Percentiles rank a stretch among this genome's conserved stretches.
phyloP scores from a whole-genome alignment of 2,797 vertebrate species.

The Chrosomus eos region DNA sequence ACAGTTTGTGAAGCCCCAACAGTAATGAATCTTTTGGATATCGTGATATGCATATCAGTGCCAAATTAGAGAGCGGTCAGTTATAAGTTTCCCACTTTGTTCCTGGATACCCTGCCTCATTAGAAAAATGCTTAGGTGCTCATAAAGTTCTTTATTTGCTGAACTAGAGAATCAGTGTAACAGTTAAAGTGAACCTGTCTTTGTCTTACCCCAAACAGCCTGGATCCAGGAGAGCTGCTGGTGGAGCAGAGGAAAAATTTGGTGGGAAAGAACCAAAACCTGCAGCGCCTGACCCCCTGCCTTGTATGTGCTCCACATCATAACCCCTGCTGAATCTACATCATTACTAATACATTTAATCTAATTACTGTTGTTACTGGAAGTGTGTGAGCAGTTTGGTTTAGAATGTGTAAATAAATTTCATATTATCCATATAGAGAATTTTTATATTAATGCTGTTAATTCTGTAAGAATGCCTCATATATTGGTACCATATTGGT shows the following conservation, averaged over 20 bases:
- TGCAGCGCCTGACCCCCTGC: conserved; percentile 89
- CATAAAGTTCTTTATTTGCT: conserved; percentile 45
- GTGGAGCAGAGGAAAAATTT: conserved; percentile 91
- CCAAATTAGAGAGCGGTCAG: not conserved
- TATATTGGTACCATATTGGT: not conserved
- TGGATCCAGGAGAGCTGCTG: conserved; percentile 87
- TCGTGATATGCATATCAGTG: not conserved
- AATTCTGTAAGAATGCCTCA: no score
- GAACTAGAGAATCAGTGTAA: conserved; percentile 18
- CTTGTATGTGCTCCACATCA: conserved; percentile 79
- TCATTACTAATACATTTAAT: not conserved
- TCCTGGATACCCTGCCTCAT: conserved; percentile 92
- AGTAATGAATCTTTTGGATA: conserved; percentile 8
- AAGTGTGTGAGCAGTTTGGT: not conserved
- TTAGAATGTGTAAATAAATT: not conserved
- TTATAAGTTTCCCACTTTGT: conserved; percentile 77
- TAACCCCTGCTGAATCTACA: not conserved
- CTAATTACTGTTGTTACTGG: not conserved
- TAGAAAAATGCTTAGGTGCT: conserved; percentile 54
- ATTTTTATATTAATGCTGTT: not conserved
- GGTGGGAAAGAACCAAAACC: conserved; percentile 91
- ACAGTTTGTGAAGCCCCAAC: not conserved
- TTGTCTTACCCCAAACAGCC: conserved; percentile 76
- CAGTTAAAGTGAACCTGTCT: conserved; percentile 25
- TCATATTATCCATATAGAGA: not conserved